Conservation (phyloP, 2,888 invertebrate species). For the Erynnis tages region DNA sequence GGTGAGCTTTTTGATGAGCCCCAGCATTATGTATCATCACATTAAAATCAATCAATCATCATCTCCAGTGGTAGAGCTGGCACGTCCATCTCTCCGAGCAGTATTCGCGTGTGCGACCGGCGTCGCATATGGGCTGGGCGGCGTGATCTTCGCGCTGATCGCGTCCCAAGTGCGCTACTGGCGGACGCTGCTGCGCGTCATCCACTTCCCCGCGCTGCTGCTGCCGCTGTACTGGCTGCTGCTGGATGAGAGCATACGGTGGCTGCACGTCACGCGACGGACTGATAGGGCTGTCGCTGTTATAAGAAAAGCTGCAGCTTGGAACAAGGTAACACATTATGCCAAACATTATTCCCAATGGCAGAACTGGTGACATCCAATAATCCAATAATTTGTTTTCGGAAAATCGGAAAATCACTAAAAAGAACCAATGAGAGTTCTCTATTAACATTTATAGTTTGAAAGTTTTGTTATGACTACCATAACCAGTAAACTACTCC, state of each 20-base stretch:
- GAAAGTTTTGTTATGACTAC: not conserved
- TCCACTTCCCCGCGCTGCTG: conserved; percentile 85
- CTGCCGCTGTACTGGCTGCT: conserved; percentile 85
- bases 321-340: conserved; percentile 76
- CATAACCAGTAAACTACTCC: no score
- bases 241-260: conserved; percentile 87
- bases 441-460: not conserved
- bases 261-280: conserved; percentile 85
- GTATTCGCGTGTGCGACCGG: conserved; percentile 68
- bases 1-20: no score
- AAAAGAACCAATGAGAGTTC: no score
- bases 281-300: conserved; percentile 79
- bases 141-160: conserved; percentile 70
- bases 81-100: conserved; percentile 62
- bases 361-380: no score
- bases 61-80: conserved; percentile 60
- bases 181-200: conserved; percentile 83
- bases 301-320: conserved; percentile 82
- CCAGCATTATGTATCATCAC: no score
- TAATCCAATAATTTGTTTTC: no score
- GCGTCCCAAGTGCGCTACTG: conserved; percentile 82
- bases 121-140: conserved; percentile 75
- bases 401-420: no score
- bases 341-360: no score
- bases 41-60: no score